These are phyloP conservation scores for Dinomys branickii DNA, from an alignment of 2,113 vertebrate genomes.

Conservation along the genomic window DNA sequence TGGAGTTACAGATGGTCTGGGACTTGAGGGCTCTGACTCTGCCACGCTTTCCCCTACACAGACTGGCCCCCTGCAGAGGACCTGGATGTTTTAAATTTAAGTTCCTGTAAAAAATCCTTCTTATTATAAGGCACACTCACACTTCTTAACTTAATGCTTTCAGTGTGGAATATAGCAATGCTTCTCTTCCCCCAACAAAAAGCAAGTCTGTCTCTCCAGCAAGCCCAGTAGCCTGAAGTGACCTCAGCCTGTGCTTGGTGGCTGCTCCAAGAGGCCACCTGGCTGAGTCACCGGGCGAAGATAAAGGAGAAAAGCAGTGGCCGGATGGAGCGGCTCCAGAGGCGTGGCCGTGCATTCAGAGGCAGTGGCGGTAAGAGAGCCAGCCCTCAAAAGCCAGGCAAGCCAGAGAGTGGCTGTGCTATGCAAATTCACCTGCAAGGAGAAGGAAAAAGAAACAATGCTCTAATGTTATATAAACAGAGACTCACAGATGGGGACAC, in stretches of 20 bases:
- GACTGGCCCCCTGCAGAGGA: background rate
- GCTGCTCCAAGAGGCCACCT: background rate
- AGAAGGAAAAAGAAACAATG: background rate
- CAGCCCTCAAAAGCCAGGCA: background rate
- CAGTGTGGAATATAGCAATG: background rate
- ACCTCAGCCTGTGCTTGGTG: background rate
- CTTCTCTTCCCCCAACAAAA: background rate
- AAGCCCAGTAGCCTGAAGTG: background rate
- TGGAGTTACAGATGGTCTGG: background rate
- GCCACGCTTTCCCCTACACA: background rate
- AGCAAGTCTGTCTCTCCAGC: background rate
- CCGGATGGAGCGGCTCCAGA: background rate
- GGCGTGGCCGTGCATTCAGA: background rate
- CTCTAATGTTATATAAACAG: background rate
- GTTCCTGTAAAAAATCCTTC: background rate
- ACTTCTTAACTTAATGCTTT: background rate
- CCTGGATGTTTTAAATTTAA: background rate
- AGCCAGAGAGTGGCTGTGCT: background rate
- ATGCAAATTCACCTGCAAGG: background rate
- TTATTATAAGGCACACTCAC: background rate
- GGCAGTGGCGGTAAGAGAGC: background rate
- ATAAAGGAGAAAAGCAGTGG: slow-evolving; percentile 4
- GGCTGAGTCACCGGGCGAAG: background rate
- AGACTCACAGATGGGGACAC: background rate
- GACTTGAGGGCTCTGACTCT: background rate